Evolutionary conservation across 2,888 invertebrate species (phyloP).

Genomic region (Tenthredo scrophulariae): DNA sequence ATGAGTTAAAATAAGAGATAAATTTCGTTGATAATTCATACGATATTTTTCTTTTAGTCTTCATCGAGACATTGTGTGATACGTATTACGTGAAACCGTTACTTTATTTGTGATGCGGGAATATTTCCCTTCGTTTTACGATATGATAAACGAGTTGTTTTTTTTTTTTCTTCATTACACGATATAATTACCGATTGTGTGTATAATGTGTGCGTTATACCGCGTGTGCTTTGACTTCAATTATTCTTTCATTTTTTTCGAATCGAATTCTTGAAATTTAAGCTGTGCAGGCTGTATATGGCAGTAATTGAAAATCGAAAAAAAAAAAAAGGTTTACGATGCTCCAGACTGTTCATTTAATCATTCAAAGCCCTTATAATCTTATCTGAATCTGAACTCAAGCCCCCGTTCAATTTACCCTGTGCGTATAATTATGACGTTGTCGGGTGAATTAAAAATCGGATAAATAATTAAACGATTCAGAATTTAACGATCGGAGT

Average conservation of each 20-base stretch:
- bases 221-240: neutral
- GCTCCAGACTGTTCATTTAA: neutral
- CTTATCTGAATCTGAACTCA: neutral
- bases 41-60: neutral
- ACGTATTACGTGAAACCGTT: neutral
- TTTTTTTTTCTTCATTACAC: neutral
- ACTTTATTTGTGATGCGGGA: neutral
- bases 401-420: neutral
- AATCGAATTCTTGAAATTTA: neutral
- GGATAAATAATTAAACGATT: neutral
- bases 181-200: neutral
- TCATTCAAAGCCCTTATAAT: neutral
- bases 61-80: neutral
- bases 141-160: neutral
- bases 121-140: neutral
- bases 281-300: neutral
- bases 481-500: neutral
- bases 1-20: neutral
- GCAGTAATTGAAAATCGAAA: neutral
- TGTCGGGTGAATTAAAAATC: neutral
- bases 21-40: slow-evolving; percentile 5
- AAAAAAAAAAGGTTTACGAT: neutral
- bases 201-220: neutral
- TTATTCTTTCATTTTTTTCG: neutral
- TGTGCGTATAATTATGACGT: neutral